A percentile compares a stretch with the other conserved stretches of the same genome.
These are phyloP conservation scores for Moxostoma hubbsi DNA, from an alignment of 2,797 vertebrate genomes.

Conservation along the genomic window DNA sequence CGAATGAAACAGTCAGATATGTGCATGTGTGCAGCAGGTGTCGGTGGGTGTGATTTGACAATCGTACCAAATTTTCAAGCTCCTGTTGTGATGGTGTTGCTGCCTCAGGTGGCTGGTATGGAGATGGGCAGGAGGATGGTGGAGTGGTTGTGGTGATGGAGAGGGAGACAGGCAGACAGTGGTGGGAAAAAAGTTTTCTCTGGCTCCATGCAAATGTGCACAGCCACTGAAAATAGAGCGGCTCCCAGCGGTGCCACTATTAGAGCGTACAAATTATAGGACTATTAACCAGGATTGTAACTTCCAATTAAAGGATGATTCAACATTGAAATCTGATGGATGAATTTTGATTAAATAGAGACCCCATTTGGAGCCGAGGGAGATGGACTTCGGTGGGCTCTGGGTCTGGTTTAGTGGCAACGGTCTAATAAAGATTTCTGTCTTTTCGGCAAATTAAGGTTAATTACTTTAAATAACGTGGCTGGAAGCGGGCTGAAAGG, in stretches of 20 bases:
- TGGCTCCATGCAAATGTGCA: slow-evolving; percentile 63
- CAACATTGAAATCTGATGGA: slow-evolving; percentile 99
- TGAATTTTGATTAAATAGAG: slow-evolving; percentile 99
- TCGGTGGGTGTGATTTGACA: slow-evolving; percentile 62
- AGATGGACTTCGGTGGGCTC: slow-evolving; percentile 86
- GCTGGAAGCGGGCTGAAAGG: slow-evolving; percentile 84
- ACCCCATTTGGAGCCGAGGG: slow-evolving; percentile 94
- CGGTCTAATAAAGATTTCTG: slow-evolving; percentile 93
- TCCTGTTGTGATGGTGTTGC: slow-evolving; percentile 56
- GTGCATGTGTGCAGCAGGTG: slow-evolving; percentile 22
- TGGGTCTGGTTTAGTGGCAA: slow-evolving; percentile 92
- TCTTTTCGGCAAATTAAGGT: slow-evolving; percentile 94
- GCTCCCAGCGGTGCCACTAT: slow-evolving; percentile 97
- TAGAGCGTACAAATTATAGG: slow-evolving; percentile 97
- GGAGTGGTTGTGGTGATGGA: neutral
- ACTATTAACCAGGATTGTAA: slow-evolving; percentile 99
- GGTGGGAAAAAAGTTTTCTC: slow-evolving; percentile 53
- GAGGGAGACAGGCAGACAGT: slow-evolving; percentile 5
- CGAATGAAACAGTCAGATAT: neutral
- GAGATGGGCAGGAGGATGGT: slow-evolving; percentile 17
- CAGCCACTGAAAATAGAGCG: slow-evolving; percentile 91
- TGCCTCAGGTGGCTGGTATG: slow-evolving; percentile 59
- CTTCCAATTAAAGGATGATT: slow-evolving; percentile 99
- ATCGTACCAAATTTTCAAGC: slow-evolving; percentile 69
- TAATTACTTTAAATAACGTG: slow-evolving; percentile 99